Evolutionary conservation across 2,113 vertebrate genomes (phyloP), one percentile per base, ranked within the genome.

Genomic region (Oncorhynchus tshawytscha): DNA sequence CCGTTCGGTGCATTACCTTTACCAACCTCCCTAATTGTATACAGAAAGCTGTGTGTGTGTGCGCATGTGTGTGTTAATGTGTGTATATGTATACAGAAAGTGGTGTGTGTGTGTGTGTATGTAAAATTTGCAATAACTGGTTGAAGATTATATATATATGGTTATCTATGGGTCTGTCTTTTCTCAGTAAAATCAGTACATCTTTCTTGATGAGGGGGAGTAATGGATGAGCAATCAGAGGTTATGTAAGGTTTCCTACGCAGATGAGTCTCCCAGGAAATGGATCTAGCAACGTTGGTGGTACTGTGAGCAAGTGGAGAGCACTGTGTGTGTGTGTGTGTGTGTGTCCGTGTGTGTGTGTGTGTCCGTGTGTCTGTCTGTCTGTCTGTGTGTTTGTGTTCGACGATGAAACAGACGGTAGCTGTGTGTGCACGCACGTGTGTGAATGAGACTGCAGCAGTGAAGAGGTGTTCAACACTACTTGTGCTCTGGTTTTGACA

Each of bases 161-260:
- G 18, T 5, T 60, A 7, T 60, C 2, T 9, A 15, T 22, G 59
- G 51, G 51, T 20, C 13, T 18, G 13, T 62, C 20, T 62, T n/a
- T 15, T 31, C 25, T 67, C 29, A 18, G 67, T 34, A 12, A 77
- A 78, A 66, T 15, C 67, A 75, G 62, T 76, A 71, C 1, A 7
- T 85, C 64, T 78, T 74, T 54, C 34, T 51, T 22, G 54, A 71
- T 75, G 82, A 88, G 86, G 86, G 76, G 82, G 85, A 85, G 80
- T 60, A 75, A 67, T 51, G 62, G 67, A 86, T 89, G 88, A 90
- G 80, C 85, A 85, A 88, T 78, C 74, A 12, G 70, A 9, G 45
- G 76, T 89, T 89, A 84, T 78, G 83, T 86, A 86, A 88, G 79
- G 70, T 82, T 86, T 87, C 88, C 89, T 88, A 87, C 78, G 48